Percentiles rank a stretch among this genome's conserved stretches.
phyloP scores from a whole-genome alignment of 1,140 invertebrate genomes.

The Aethina tumida region DNA sequence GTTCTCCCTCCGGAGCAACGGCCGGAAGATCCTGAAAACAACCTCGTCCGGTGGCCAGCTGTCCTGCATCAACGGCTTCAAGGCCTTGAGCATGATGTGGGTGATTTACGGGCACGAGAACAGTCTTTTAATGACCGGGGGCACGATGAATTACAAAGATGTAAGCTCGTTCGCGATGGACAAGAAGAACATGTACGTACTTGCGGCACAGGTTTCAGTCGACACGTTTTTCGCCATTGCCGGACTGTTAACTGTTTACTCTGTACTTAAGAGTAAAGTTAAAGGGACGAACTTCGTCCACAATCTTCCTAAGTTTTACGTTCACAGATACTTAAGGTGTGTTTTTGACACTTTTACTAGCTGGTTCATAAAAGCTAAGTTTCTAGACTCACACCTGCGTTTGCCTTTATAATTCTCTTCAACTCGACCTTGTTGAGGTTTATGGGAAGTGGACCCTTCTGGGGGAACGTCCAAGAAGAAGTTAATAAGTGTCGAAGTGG shows the following conservation, averaged over 20 bases:
- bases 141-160: too few species aligned
- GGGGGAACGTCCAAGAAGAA: too few species aligned
- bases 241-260: slow-evolving; percentile 39
- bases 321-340: slow-evolving; percentile 18
- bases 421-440: too few species aligned
- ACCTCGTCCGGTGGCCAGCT: slow-evolving; percentile 25
- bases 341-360: too few species aligned
- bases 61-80: slow-evolving; percentile 43
- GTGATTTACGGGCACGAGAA: slow-evolving; percentile 49
- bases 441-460: too few species aligned
- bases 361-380: too few species aligned
- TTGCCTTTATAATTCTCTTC: too few species aligned
- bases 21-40: slow-evolving; percentile 26
- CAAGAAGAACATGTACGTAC: slow-evolving; percentile 17
- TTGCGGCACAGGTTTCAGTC: slow-evolving; percentile 22
- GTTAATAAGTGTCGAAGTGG: too few species aligned
- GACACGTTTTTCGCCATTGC: slow-evolving; percentile 39
- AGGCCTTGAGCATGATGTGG: slow-evolving; percentile 51
- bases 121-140: slow-evolving; percentile 28
- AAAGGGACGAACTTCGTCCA: slow-evolving; percentile 29
- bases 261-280: slow-evolving; percentile 38
- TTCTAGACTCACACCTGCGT: too few species aligned
- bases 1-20: slow-evolving; percentile 35
- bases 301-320: slow-evolving; percentile 15
- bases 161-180: too few species aligned